Base-by-base conservation (phyloP, 2,888 invertebrate genomes). In the Heteromyza rotundicornis region DNA sequence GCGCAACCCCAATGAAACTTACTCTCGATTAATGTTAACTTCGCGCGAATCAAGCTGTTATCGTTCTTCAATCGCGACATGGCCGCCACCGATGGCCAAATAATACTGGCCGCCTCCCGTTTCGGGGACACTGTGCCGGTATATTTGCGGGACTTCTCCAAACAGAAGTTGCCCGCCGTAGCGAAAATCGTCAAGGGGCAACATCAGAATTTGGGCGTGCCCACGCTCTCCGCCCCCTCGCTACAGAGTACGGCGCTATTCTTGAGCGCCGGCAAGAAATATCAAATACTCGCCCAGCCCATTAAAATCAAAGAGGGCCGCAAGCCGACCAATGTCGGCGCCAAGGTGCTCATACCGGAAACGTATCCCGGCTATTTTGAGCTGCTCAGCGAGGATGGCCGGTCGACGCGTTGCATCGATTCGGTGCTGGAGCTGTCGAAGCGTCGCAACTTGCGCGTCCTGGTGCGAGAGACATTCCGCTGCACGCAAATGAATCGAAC, bases 111-210 rank as follows among this genome's bases (percentile, higher is more conserved):
- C 80, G 92, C 93, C 70, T 91, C 92, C 66, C 81, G 84, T 68
- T 84, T 78, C 85, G 88, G 88, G 69, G 84, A 84, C 71, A 75
- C 80, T 60, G 73, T 79, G 68, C 79, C 84, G 57, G 76, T 79
- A 51, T 84, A 84, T 65, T 73, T 84, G 75, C 81, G 83, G 64
- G 84, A 84, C 80, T 90, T 90, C 74, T 85, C 87, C 78, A 92
- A 91, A 80, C 88, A 91, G 77, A 88, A 89, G 61, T 82, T 92
- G 64, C 96, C 96, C 14, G 90, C 90, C 72, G 90, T 96, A 71
- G 93, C 94, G 62, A 95, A 95, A 83, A 92, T 96, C 78, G 92
- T 94, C 75, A 95, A 96, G 84, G 96, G 97, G 68, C 95, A 96
- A 82, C 96, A 96, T 85, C 91, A 92, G 69, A 92, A 92, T 61